Conservation (phyloP, 1,140 invertebrate genomes). For the Dreissena rostriformis region DNA sequence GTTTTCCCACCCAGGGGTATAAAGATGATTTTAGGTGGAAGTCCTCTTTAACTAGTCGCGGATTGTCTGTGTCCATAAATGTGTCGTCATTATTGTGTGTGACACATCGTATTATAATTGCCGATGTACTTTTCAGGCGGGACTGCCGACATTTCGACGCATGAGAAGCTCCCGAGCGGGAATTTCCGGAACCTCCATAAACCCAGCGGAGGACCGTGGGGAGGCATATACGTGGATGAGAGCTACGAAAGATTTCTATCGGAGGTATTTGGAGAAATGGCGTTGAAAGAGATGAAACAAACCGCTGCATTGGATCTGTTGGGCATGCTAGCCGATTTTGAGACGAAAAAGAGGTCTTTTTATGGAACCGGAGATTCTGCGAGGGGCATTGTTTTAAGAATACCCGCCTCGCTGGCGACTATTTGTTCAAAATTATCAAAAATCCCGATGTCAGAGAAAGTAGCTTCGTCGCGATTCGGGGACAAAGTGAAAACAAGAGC, state of each 20-base stretch:
- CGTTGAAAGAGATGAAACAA: conserved; percentile 37
- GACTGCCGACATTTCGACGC: conserved; percentile 60
- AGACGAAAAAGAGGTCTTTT: conserved; percentile 52
- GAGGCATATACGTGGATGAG: conserved; percentile 57
- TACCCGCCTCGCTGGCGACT: neutral
- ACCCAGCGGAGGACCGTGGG: conserved; percentile 60
- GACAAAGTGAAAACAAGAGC: neutral
- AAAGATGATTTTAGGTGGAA: no score
- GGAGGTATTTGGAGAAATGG: conserved; percentile 36
- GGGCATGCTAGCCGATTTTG: conserved; percentile 54
- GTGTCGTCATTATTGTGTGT: no score
- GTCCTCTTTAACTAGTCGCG: no score
- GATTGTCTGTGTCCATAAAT: no score
- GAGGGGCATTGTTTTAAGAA: conserved; percentile 8
- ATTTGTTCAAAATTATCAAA: conserved; percentile 3
- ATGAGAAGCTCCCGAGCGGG: conserved; percentile 49
- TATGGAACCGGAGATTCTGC: neutral
- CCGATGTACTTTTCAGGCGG: conserved; percentile 47
- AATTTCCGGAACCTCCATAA: conserved; percentile 54
- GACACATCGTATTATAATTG: neutral
- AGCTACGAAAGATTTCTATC: conserved; percentile 34
- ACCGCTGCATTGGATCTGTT: conserved; percentile 37
- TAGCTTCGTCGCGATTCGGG: neutral
- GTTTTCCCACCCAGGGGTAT: no score
- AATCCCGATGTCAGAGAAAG: neutral